These are phyloP conservation scores for Coluber constrictor DNA, from an alignment of 2,797 vertebrate species.

Conservation along the genomic window DNA sequence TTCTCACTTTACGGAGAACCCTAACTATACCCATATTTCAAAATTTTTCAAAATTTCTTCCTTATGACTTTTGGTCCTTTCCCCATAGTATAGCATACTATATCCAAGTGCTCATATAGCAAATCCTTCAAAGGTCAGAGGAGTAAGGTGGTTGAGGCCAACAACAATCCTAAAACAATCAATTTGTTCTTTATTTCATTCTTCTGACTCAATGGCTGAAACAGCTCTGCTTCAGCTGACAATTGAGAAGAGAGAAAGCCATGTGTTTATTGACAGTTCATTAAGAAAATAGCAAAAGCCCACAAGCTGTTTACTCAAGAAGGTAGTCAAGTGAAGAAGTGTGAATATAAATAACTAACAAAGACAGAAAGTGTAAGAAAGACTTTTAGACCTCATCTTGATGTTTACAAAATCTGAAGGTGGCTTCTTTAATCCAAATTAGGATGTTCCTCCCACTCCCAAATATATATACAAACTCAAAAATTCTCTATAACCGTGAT, in stretches of 20 bases:
- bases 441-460: not conserved
- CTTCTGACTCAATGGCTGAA: conserved; percentile 41
- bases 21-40: conserved; percentile 52
- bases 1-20: conserved; percentile 32
- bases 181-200: not conserved
- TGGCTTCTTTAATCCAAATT: not conserved
- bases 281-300: conserved; percentile 71
- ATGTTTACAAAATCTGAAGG: conserved; percentile 30
- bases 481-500: not conserved
- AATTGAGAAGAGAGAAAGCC: conserved; percentile 36
- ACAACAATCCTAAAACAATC: not conserved
- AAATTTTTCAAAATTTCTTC: conserved; percentile 53
- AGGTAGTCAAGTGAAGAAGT: conserved; percentile 57
- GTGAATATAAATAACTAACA: conserved; percentile 71
- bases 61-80: conserved; percentile 42
- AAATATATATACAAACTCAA: conserved; percentile 13
- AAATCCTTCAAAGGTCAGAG: not conserved
- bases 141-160: not conserved
- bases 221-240: conserved; percentile 42
- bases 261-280: conserved; percentile 71
- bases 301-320: conserved; percentile 68
- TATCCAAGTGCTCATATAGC: conserved; percentile 16
- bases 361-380: conserved; percentile 36
- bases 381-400: conserved; percentile 39
- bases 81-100: conserved; percentile 50